These are phyloP conservation scores for Drosophila paucipuncta DNA, from an alignment of 2,888 invertebrate species.

Conservation along the genomic window DNA sequence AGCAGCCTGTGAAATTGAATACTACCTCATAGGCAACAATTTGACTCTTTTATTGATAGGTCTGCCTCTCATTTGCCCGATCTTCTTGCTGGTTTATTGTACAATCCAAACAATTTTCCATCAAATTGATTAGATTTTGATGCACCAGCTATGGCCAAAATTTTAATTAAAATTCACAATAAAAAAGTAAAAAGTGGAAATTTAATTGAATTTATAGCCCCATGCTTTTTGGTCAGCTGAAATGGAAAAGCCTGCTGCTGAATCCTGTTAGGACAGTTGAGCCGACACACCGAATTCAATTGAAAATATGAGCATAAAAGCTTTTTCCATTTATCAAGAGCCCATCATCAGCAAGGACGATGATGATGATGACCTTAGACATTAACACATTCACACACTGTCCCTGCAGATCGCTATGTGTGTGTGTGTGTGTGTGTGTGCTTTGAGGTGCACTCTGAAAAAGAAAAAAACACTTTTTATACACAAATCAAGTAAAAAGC, in stretches of 20 bases:
- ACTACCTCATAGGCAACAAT: not conserved
- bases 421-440: not conserved
- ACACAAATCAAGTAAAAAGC: not conserved
- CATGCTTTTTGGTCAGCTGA: constrained; percentile 33
- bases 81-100: not conserved
- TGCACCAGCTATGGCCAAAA: constrained; percentile 1
- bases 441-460: not conserved
- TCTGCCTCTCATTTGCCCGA: not conserved
- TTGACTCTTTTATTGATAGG: constrained; percentile 9
- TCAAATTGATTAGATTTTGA: constrained; percentile 38
- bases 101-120: constrained; percentile 34
- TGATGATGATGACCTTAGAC: constrained; percentile 62
- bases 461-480: not conserved
- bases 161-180: constrained; percentile 59
- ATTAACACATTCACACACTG: constrained; percentile 75
- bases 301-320: constrained; percentile 79
- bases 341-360: constrained; percentile 23
- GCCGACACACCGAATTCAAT: constrained; percentile 53
- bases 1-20: not conserved
- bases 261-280: constrained; percentile 39
- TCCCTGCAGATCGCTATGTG: not conserved
- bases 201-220: constrained; percentile 67
- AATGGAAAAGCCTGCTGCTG: constrained; percentile 11
- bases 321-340: constrained; percentile 68
- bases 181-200: constrained; percentile 41